Conservation (phyloP, 2,113 vertebrate species). For the Pseudolaguvia tuberculata region DNA sequence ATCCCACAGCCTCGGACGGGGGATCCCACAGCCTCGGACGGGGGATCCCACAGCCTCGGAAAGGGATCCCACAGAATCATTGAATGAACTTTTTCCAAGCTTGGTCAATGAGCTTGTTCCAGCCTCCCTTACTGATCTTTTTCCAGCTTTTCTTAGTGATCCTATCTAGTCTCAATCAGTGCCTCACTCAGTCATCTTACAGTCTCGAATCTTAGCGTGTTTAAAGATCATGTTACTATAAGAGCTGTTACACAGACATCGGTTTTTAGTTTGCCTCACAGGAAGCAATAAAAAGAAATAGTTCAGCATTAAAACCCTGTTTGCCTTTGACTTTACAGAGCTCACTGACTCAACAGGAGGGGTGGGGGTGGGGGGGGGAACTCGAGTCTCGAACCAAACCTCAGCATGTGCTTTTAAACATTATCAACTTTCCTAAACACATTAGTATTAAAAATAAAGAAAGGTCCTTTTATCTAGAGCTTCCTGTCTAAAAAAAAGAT, state of each 20-base stretch:
- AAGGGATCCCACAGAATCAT: background rate
- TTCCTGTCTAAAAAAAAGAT: background rate
- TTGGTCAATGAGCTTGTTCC: background rate
- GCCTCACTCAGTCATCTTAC: too few species aligned
- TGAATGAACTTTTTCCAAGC: background rate
- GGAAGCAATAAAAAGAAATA: background rate
- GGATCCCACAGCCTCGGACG: background rate
- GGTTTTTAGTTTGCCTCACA: constrained; percentile 6
- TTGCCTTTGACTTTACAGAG: constrained; percentile 16
- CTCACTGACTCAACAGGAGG: constrained; percentile 42
- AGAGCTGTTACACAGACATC: background rate
- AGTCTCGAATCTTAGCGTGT: too few species aligned
- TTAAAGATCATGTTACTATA: too few species aligned
- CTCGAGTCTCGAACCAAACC: constrained; percentile 23
- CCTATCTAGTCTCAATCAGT: too few species aligned
- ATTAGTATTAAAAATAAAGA: background rate
- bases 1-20: background rate
- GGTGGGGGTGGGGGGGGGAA: background rate
- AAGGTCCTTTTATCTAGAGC: background rate
- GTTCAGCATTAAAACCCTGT: constrained; percentile 35
- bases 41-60: background rate
- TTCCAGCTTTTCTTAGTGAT: too few species aligned
- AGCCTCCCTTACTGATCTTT: background rate
- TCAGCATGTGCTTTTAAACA: constrained; percentile 36
- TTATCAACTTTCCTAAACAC: constrained; percentile 19